phyloP scores from a whole-genome alignment of 2,113 vertebrate genomes.

The Tichodroma muraria region DNA sequence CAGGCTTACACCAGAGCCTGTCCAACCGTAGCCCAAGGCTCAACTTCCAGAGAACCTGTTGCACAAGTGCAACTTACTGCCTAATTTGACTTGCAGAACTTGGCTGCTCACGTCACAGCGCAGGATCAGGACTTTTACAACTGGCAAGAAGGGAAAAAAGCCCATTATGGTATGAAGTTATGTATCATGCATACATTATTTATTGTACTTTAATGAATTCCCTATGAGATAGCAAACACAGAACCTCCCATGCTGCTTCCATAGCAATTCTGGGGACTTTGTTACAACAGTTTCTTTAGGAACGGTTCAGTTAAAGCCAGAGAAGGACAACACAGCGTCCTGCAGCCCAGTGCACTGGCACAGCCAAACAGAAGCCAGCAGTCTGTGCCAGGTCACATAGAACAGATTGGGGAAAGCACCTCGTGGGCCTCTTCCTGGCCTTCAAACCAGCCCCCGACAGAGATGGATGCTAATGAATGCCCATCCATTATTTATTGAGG shows the following conservation, averaged over 20 bases:
- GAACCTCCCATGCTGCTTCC: background rate
- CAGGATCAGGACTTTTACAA: background rate
- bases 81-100: constrained; percentile 29
- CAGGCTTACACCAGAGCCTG: background rate
- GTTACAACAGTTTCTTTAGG: background rate
- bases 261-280: background rate
- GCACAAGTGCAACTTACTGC: background rate
- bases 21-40: background rate
- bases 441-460: background rate
- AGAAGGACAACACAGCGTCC: rapidly evolving
- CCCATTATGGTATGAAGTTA: constrained; percentile 5
- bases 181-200: constrained; percentile 31
- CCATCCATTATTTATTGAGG: constrained; percentile 35
- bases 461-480: background rate
- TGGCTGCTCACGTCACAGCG: background rate
- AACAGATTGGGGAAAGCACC: background rate
- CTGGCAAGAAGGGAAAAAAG: constrained; percentile 6
- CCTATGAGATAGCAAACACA: background rate
- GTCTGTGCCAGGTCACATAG: rapidly evolving
- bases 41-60: constrained; percentile 22
- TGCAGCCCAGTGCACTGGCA: background rate
- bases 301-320: background rate
- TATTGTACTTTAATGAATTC: constrained; percentile 25
- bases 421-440: background rate
- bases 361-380: background rate